phyloP scores from a whole-genome alignment of 2,888 invertebrate genomes.

The Megaustenia siamemsis region DNA sequence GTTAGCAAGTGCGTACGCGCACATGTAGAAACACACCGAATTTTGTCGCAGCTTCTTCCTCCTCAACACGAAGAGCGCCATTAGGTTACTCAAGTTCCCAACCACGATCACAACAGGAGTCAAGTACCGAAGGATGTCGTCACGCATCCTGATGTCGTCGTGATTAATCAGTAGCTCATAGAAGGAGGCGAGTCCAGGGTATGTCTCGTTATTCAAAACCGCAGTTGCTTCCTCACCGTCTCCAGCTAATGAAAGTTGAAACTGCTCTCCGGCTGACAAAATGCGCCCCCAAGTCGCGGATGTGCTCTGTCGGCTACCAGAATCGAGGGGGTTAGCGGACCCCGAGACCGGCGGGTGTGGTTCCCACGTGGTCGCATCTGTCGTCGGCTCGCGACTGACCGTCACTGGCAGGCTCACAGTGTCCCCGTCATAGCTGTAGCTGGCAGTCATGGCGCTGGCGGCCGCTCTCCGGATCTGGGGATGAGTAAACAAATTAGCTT shows the following conservation, averaged over 20 bases:
- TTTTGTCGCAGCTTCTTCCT: constrained; percentile 66
- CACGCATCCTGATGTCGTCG: constrained; percentile 59
- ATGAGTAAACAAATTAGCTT: neutral
- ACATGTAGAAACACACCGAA: constrained; percentile 73
- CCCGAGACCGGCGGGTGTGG: neutral
- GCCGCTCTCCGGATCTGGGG: neutral
- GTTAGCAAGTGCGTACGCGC: constrained; percentile 70
- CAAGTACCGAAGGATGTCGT: constrained; percentile 63
- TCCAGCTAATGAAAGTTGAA: neutral
- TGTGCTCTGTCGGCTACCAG: neutral
- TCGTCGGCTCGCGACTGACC: neutral
- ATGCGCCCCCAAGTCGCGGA: neutral
- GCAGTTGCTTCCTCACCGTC: neutral
- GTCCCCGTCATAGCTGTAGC: neutral
- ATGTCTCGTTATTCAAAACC: neutral
- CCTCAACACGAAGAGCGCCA: constrained; percentile 67
- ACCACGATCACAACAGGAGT: constrained; percentile 71
- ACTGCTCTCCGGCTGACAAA: neutral
- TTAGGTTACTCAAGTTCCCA: constrained; percentile 73
- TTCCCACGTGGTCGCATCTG: neutral
- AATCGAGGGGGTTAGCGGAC: neutral
- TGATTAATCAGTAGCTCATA: constrained; percentile 56
- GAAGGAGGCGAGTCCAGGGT: neutral
- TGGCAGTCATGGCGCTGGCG: neutral
- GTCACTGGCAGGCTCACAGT: neutral